Evolutionary conservation across 2,113 vertebrate genomes (phyloP).

Genomic region (Panthera uncia): DNA sequence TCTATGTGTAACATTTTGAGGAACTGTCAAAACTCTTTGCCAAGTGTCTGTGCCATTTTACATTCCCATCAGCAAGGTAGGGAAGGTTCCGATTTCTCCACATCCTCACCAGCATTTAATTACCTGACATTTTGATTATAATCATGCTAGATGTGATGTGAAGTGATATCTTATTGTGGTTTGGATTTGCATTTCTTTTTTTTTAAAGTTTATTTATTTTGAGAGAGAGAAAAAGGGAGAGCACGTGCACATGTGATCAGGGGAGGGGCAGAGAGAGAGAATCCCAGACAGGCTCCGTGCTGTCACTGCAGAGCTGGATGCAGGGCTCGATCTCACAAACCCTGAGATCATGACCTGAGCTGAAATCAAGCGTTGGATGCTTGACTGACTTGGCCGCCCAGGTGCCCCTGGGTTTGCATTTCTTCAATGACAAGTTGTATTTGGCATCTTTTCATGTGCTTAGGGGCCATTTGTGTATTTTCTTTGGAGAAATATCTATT

Average conservation of each 20-base stretch:
- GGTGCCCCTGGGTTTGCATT: neutral
- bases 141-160: neutral
- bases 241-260: no score
- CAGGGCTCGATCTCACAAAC: no score
- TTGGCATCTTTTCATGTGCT: neutral
- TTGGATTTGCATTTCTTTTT: neutral
- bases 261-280: no score
- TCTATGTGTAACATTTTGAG: neutral
- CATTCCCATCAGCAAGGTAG: neutral
- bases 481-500: conserved; percentile 8
- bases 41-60: neutral
- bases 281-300: no score
- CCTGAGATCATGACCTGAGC: no score
- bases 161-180: neutral
- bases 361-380: no score
- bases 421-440: neutral
- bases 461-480: neutral
- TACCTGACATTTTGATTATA: neutral
- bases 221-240: no score
- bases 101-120: neutral
- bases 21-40: neutral
- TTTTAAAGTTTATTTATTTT: no score
- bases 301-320: no score
- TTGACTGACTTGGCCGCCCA: no score
- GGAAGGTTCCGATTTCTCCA: neutral